Conservation (phyloP, 2,888 invertebrate species). For the Zygogramma bicolorata region DNA sequence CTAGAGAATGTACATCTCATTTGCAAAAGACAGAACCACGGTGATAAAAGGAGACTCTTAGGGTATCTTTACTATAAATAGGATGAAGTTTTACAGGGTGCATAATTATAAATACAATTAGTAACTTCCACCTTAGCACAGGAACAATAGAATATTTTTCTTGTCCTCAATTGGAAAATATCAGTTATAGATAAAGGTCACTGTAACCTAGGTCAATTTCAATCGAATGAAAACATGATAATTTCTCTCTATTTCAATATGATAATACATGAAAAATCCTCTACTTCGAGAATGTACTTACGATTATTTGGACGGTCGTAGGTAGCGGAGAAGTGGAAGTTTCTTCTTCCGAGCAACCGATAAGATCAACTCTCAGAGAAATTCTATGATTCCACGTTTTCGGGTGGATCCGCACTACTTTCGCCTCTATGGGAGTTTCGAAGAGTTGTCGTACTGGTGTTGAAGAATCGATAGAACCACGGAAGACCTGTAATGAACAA, state of each 20-base stretch:
- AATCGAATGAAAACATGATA: no score
- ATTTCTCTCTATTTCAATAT: not conserved
- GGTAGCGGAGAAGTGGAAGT: slow-evolving; percentile 42
- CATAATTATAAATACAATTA: no score
- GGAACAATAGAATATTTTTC: no score
- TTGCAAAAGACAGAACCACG: no score
- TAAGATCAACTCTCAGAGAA: slow-evolving; percentile 76
- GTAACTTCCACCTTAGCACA: no score
- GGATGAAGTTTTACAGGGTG: no score
- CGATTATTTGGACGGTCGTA: slow-evolving; percentile 40
- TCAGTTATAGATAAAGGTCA: no score
- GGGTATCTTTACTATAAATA: no score
- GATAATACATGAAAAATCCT: not conserved
- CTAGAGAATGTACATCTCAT: no score
- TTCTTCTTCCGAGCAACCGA: slow-evolving; percentile 74
- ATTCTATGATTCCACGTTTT: slow-evolving; percentile 80
- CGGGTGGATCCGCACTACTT: slow-evolving; percentile 78
- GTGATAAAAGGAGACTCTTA: no score
- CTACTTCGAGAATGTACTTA: slow-evolving; percentile 24
- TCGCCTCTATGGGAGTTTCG: slow-evolving; percentile 80
- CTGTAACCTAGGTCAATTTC: no score
- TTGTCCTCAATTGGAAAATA: no score
- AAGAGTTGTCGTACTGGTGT: slow-evolving; percentile 76
- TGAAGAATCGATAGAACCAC: slow-evolving; percentile 76
- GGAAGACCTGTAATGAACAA: slow-evolving; percentile 71